Conservation (phyloP, 1,140 invertebrate species). For the Carposina sasakii region DNA sequence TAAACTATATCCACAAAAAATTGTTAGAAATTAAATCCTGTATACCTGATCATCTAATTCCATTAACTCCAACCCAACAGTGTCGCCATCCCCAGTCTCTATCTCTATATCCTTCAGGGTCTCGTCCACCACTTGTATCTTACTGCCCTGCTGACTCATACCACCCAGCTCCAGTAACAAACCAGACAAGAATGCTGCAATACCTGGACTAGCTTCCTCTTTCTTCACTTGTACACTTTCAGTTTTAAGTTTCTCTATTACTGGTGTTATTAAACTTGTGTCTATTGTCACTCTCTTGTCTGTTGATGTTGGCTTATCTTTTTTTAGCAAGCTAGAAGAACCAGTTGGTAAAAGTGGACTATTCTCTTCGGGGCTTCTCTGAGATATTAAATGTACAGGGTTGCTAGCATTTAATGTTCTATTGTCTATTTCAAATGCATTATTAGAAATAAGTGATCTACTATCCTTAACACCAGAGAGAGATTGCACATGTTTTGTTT, state of each 20-base stretch:
- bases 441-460: too few species aligned
- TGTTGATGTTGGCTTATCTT: not conserved
- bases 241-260: not conserved
- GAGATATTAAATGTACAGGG: not conserved
- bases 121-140: conserved; percentile 12
- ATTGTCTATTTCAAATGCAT: too few species aligned
- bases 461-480: too few species aligned
- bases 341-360: not conserved
- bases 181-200: conserved; percentile 32
- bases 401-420: too few species aligned
- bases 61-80: conserved; percentile 32
- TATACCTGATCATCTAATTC: conserved; percentile 41
- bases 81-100: conserved; percentile 30
- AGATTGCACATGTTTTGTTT: too few species aligned
- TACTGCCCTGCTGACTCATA: conserved; percentile 21
- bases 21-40: too few species aligned
- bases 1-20: too few species aligned
- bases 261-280: conserved; percentile 2
- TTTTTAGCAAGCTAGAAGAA: not conserved
- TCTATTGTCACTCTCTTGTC: not conserved
- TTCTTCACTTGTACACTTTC: not conserved
- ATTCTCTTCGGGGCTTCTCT: not conserved
- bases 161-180: conserved; percentile 39
- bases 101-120: conserved; percentile 31
- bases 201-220: conserved; percentile 11